phyloP scores from a whole-genome alignment of 1,140 invertebrate genomes.

The Aphis craccivora region DNA sequence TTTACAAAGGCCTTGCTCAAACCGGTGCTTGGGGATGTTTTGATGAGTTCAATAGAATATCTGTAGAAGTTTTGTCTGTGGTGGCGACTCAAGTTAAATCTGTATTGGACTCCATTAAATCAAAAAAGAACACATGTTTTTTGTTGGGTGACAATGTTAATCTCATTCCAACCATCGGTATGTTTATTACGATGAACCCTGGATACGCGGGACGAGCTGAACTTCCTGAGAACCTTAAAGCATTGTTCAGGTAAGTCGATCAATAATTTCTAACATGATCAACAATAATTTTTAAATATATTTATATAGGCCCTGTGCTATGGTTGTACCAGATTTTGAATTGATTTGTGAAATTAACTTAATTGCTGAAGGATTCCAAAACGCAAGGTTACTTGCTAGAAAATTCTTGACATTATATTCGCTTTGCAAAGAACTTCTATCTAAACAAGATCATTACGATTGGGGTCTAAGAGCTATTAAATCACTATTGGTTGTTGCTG shows the following conservation, averaged over 20 bases:
- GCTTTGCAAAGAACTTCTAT: constrained; percentile 84
- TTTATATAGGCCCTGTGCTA: constrained; percentile 81
- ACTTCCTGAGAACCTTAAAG: constrained; percentile 83
- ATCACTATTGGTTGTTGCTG: constrained; percentile 90
- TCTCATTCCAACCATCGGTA: constrained; percentile 81
- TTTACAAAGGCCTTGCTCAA: constrained; percentile 89
- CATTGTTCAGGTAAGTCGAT: constrained; percentile 69
- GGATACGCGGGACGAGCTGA: constrained; percentile 88
- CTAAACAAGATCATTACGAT: constrained; percentile 95
- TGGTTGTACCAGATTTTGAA: constrained; percentile 94
- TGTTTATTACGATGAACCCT: constrained; percentile 97
- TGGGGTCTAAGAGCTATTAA: constrained; percentile 94
- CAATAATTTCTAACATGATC: neutral
- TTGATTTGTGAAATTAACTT: constrained; percentile 94
- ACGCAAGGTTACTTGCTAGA: constrained; percentile 82
- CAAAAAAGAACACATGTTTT: constrained; percentile 79
- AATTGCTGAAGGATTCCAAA: constrained; percentile 90
- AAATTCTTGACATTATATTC: constrained; percentile 93
- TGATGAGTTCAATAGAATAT: constrained; percentile 94
- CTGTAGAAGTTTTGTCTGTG: constrained; percentile 91
- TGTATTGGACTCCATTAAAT: constrained; percentile 85
- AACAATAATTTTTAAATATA: neutral
- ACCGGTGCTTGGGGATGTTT: constrained; percentile 96
- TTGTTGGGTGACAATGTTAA: constrained; percentile 84
- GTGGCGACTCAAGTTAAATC: constrained; percentile 86